Conservation (phyloP, 2,797 vertebrate genomes). For the Labroides dimidiatus region DNA sequence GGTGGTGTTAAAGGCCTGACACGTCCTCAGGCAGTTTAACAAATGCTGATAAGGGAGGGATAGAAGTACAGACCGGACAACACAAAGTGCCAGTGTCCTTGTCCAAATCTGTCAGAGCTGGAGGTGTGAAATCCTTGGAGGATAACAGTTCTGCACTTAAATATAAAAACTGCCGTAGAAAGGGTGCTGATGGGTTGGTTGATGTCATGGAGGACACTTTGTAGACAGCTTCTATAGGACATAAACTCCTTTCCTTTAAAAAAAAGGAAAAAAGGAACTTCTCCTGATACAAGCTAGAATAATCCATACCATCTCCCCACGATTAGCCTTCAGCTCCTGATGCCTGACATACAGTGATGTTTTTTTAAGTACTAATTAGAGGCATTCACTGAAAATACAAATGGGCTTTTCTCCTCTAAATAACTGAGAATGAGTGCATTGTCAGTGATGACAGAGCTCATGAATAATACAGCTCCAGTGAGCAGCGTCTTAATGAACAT, state of each 20-base stretch:
- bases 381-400: background rate
- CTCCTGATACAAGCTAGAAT: background rate
- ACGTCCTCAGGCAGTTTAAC: conserved; percentile 41
- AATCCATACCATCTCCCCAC: background rate
- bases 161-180: conserved; percentile 4
- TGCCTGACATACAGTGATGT: background rate
- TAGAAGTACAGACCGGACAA: conserved; percentile 11
- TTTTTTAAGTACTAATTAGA: conserved; percentile 12
- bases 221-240: background rate
- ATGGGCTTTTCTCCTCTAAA: background rate
- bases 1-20: conserved; percentile 41
- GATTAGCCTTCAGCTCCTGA: background rate
- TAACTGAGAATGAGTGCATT: background rate
- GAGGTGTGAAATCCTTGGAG: background rate
- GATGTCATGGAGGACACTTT: background rate
- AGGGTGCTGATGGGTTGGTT: background rate
- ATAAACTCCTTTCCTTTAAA: background rate
- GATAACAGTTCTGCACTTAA: conserved; percentile 8
- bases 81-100: background rate
- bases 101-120: background rate
- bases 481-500: conserved; percentile 30
- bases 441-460: conserved; percentile 11
- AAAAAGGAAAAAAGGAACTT: background rate
- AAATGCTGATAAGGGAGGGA: conserved; percentile 38
- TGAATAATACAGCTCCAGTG: conserved; percentile 24